Conservation (phyloP, 2,888 invertebrate genomes). For the Platycheirus rosarum region DNA sequence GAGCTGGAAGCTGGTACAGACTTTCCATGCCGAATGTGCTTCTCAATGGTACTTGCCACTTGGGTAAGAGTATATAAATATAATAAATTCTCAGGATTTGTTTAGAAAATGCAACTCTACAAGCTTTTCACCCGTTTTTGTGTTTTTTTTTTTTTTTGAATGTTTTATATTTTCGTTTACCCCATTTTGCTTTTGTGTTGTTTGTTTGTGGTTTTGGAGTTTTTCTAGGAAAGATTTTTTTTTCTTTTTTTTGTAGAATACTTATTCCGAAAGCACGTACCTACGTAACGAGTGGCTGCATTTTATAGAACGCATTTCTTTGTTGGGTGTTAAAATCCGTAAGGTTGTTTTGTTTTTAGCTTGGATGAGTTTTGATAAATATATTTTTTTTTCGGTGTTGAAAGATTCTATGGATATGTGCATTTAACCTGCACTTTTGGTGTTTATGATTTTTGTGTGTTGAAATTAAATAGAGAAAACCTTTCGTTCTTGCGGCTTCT, state of each 20-base stretch:
- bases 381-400: constrained; percentile 32
- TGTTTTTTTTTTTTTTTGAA: not conserved
- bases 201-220: constrained; percentile 20
- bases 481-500: no score
- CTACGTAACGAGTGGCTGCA: constrained; percentile 35
- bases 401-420: constrained; percentile 36
- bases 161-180: constrained; percentile 23
- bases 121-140: constrained; percentile 28
- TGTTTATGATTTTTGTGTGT: no score
- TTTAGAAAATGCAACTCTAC: constrained; percentile 54
- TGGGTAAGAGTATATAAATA: constrained; percentile 32
- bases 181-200: constrained; percentile 1
- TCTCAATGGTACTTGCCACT: constrained; percentile 40
- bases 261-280: constrained; percentile 44
- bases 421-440: no score
- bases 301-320: constrained; percentile 57
- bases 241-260: not conserved
- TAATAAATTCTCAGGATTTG: constrained; percentile 49
- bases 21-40: constrained; percentile 25
- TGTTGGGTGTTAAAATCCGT: constrained; percentile 37
- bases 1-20: not conserved
- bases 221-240: constrained; percentile 10
- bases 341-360: constrained; percentile 43
- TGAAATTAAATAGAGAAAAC: no score
- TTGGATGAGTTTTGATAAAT: constrained; percentile 28